A percentile compares a stretch with the other conserved stretches of the same genome.
Evolutionary conservation across 1,140 invertebrate species (phyloP).

Genomic region (Calosoma granatense): DNA sequence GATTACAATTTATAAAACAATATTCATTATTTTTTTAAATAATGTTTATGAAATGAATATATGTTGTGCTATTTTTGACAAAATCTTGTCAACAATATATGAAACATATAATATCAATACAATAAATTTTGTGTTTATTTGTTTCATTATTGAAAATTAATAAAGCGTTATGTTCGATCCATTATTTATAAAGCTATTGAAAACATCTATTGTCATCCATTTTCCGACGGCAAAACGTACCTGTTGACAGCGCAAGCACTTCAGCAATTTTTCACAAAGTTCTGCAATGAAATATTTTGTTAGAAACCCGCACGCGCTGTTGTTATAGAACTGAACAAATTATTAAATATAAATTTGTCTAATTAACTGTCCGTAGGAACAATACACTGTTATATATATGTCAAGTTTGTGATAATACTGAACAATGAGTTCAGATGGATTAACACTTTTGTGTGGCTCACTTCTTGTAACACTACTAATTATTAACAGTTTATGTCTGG

Average conservation of each 20-base stretch:
- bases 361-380: background rate
- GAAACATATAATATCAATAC: background rate
- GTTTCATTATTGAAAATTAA: background rate
- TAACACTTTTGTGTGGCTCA: background rate
- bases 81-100: background rate
- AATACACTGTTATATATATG: no score
- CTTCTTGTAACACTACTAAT: background rate
- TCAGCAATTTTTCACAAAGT: background rate
- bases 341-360: background rate
- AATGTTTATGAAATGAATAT: no score
- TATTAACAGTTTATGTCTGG: background rate
- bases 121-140: background rate
- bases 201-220: background rate
- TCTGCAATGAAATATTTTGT: background rate
- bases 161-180: background rate
- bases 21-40: no score
- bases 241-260: background rate
- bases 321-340: background rate
- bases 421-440: no score
- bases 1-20: no score
- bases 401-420: no score
- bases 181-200: background rate
- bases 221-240: slow-evolving; percentile 3
- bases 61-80: background rate
- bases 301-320: background rate